Base-by-base conservation (phyloP, 2,113 vertebrate genomes). In the Chaetodon auriga region DNA sequence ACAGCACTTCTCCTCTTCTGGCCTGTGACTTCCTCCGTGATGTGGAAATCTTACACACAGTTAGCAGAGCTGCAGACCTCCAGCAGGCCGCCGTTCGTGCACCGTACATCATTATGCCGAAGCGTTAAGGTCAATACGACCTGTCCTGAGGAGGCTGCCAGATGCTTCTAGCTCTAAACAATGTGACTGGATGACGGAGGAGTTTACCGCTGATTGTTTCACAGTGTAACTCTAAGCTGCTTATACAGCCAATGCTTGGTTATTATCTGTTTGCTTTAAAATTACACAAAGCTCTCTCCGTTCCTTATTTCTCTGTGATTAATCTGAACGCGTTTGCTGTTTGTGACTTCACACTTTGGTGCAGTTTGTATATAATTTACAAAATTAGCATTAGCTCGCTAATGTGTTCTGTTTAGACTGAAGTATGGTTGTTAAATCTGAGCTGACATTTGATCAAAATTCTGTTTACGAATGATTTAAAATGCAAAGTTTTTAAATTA, bases 141-240 rank as follows among this genome's bases (percentile, higher is more conserved):
- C 46, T 49, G 36, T n/a, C 2, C 48, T 45, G 13, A 63, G 36
- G 43, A 11, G 10, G 21, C 49, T 46, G 25, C 15, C 66, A 43
- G 54, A 78, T 41, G 69, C 36, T 38, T 68, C 21, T 49, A 58
- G 12, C 8, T 73, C 18, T 15, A 9, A 61, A 71, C 46, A 18
- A 11, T 66, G 21, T 0, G 1, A 11, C 36, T 11, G 21, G 48
- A 25, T 43, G 30, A 61, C 48, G 36, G 18, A 16, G 25, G 57
- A 74, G 60, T 68, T 80, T 8, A 55, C n/a, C 53, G 1, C 45
- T 8, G 64, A 87, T 80, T 81, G 74, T 83, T 70, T 84, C 45
- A 60, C 43, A 38, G 35, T 19, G n/a, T 65, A 25, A 15, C 60
- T 21, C 15, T 87, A 90, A 92, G 88, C 90, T 77, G 84, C 77